Evolutionary conservation across 1,140 invertebrate genomes (phyloP).

Genomic region (Andrena cerasifolii): DNA sequence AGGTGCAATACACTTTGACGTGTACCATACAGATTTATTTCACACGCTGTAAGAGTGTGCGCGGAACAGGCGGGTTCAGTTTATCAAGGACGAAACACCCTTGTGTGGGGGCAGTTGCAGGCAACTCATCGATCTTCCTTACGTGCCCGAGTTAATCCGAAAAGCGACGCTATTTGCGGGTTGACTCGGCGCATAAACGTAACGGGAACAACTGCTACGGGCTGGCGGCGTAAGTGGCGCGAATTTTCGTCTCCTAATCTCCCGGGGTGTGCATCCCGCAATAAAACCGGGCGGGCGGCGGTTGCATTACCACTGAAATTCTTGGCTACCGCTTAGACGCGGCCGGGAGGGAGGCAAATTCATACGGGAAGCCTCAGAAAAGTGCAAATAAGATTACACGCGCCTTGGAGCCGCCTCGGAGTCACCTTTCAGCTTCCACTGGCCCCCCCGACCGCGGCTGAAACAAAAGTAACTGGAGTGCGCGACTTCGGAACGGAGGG

Average conservation of each 20-base stretch:
- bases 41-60: too few relatives aligned
- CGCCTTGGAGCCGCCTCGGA: constrained; percentile 9
- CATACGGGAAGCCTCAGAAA: constrained; percentile 62
- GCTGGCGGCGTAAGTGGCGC: not conserved
- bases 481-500: not conserved
- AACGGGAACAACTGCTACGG: not conserved
- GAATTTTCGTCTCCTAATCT: constrained; percentile 40
- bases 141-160: too few relatives aligned
- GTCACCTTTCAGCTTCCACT: constrained; percentile 50
- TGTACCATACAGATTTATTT: too few relatives aligned
- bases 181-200: not conserved
- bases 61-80: too few relatives aligned
- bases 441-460: not conserved
- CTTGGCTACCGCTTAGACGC: not conserved
- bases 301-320: constrained; percentile 7
- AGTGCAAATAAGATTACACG: constrained; percentile 71
- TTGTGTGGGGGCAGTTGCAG: too few relatives aligned
- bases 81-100: too few relatives aligned
- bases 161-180: not conserved
- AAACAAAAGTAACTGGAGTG: constrained; percentile 49
- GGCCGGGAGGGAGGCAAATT: constrained; percentile 5
- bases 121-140: too few relatives aligned
- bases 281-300: not conserved
- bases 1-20: too few relatives aligned
- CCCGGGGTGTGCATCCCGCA: constrained; percentile 13